These are phyloP conservation scores for Paedocypris micromegethes DNA, from an alignment of 2,797 vertebrate genomes.

Conservation along the genomic window DNA sequence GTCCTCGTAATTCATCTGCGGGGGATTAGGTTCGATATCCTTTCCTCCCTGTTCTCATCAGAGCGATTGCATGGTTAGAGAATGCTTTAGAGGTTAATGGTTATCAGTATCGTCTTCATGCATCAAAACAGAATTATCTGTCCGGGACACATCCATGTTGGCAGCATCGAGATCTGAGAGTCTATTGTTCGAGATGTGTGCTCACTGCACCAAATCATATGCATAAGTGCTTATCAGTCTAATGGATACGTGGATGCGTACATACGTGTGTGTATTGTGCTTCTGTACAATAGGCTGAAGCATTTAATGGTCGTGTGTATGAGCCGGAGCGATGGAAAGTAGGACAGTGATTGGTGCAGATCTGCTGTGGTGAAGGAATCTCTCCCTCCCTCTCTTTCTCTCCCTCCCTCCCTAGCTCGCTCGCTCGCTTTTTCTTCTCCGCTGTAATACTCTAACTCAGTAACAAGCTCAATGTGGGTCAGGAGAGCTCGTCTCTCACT, in stretches of 20 bases:
- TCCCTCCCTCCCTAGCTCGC: neutral
- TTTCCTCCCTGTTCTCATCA: neutral
- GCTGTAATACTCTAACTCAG: slow-evolving; percentile 33
- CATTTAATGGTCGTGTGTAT: slow-evolving; percentile 48
- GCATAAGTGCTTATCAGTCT: slow-evolving; percentile 31
- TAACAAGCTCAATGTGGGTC: slow-evolving; percentile 70
- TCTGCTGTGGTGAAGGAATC: slow-evolving; percentile 59
- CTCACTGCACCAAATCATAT: slow-evolving; percentile 38
- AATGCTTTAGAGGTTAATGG: neutral
- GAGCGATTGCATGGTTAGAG: neutral
- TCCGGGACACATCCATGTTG: too few relatives aligned
- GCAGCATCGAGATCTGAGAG: neutral
- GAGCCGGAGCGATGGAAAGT: slow-evolving; percentile 37
- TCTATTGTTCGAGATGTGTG: slow-evolving; percentile 32
- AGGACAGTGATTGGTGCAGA: slow-evolving; percentile 48
- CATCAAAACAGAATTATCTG: neutral
- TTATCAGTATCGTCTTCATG: neutral
- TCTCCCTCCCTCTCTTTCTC: slow-evolving; percentile 13
- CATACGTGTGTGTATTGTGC: slow-evolving; percentile 45
- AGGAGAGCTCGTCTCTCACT: slow-evolving; percentile 60
- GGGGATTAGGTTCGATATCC: neutral
- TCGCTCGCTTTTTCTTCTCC: slow-evolving; percentile 9
- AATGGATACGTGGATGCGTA: slow-evolving; percentile 46
- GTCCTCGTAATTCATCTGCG: neutral
- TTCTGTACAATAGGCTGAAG: slow-evolving; percentile 46